Evolutionary conservation across 64 coral and sea anemone species (phyloP).

Genomic region (Hydrozoanthus tunicans): DNA sequence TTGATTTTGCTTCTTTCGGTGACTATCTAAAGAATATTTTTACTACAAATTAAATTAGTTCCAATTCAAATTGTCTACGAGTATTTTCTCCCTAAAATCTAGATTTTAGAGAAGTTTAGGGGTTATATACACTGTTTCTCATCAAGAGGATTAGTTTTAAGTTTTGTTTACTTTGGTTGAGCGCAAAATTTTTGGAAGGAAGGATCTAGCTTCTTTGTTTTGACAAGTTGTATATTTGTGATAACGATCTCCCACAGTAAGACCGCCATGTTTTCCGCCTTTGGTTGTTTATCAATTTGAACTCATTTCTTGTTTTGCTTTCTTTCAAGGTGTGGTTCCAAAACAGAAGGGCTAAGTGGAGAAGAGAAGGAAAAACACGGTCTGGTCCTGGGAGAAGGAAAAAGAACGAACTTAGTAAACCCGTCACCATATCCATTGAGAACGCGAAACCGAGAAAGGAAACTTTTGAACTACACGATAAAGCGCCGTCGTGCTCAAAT

Average conservation of each 20-base stretch:
- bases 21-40: no score
- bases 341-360: constrained; percentile 82
- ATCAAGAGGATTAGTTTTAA: neutral
- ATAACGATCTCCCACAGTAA: constrained; percentile 26
- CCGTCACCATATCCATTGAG: constrained; percentile 27
- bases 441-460: neutral
- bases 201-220: constrained; percentile 30
- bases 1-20: no score
- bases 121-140: no score
- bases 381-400: constrained; percentile 77
- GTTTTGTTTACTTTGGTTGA: neutral
- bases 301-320: neutral
- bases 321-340: constrained; percentile 87
- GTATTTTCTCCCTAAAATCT: neutral
- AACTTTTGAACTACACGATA: neutral
- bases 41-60: no score
- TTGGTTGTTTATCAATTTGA: neutral
- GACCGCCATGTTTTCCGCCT: no score
- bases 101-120: no score
- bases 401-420: constrained; percentile 78
- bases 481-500: neutral
- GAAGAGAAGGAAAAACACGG: constrained; percentile 86
- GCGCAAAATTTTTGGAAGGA: constrained; percentile 9
- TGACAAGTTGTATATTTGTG: constrained; percentile 23
- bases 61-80: neutral